A percentile compares a stretch with the other conserved stretches of the same genome.
Conservation (phyloP, 1,140 invertebrate genomes). For the Drosophila kurseongensis region DNA sequence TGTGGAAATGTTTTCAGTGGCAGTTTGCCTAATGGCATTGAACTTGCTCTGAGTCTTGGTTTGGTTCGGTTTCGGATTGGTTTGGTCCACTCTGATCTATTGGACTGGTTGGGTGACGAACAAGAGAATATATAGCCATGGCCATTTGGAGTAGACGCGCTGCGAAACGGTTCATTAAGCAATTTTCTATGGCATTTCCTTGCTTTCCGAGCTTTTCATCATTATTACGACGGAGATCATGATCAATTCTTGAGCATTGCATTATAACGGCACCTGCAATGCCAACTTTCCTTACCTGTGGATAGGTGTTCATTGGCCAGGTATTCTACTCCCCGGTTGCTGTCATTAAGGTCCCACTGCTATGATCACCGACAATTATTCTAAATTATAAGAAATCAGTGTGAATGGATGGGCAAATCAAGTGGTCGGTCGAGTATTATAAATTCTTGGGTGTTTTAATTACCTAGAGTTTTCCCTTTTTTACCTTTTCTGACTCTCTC, state of each 20-base stretch:
- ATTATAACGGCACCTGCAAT: slow-evolving; percentile 72
- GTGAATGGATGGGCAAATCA: slow-evolving; percentile 14
- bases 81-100: slow-evolving; percentile 44
- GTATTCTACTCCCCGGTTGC: slow-evolving; percentile 1
- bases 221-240: slow-evolving; percentile 40
- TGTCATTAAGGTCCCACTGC: slow-evolving; percentile 35
- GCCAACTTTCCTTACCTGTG: slow-evolving; percentile 55
- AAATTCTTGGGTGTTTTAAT: background rate
- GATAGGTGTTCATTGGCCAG: slow-evolving; percentile 27
- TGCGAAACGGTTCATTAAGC: slow-evolving; percentile 75
- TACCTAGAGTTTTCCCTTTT: too few relatives aligned
- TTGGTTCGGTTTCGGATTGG: slow-evolving; percentile 15
- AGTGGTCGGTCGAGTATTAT: slow-evolving; percentile 9
- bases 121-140: slow-evolving; percentile 32
- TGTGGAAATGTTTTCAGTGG: slow-evolving; percentile 10
- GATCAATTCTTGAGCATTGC: slow-evolving; percentile 46
- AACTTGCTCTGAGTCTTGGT: slow-evolving; percentile 49
- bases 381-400: slow-evolving; percentile 40
- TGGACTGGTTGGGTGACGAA: slow-evolving; percentile 47
- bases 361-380: slow-evolving; percentile 25
- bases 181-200: slow-evolving; percentile 76
- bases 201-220: slow-evolving; percentile 56
- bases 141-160: slow-evolving; percentile 70
- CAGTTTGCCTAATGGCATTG: slow-evolving; percentile 60
- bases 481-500: too few relatives aligned